Evolutionary conservation across 2,888 invertebrate genomes (phyloP).

Genomic region (Ichneumoninae sp.): DNA sequence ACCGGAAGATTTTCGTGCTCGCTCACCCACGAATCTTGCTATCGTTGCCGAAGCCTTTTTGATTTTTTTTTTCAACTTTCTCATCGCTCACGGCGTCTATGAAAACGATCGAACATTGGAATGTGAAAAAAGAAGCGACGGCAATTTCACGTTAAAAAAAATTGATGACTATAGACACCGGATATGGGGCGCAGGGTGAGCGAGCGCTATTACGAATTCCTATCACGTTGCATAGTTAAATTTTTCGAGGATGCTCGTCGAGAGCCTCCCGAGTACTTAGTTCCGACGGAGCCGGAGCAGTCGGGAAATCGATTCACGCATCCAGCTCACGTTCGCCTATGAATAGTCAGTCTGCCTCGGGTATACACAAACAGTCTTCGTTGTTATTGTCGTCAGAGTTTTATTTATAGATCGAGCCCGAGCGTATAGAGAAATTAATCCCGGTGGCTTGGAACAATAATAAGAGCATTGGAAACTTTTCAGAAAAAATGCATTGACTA

Average conservation of each 20-base stretch:
- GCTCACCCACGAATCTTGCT: slow-evolving; percentile 65
- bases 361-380: background rate
- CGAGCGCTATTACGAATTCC: slow-evolving; percentile 15
- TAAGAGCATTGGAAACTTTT: background rate
- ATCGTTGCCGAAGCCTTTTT: slow-evolving; percentile 36
- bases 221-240: slow-evolving; percentile 6
- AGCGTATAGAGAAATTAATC: background rate
- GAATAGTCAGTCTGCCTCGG: slow-evolving; percentile 33
- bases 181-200: background rate
- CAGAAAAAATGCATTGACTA: background rate
- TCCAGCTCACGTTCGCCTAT: slow-evolving; percentile 54
- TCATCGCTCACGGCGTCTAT: slow-evolving; percentile 7
- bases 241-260: slow-evolving; percentile 15
- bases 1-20: slow-evolving; percentile 62
- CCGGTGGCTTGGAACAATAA: background rate
- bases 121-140: background rate
- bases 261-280: slow-evolving; percentile 20
- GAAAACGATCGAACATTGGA: background rate
- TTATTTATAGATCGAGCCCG: slow-evolving; percentile 24
- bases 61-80: slow-evolving; percentile 23
- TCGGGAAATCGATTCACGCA: slow-evolving; percentile 57
- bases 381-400: background rate
- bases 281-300: slow-evolving; percentile 15
- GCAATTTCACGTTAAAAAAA: background rate
- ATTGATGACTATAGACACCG: background rate